A percentile compares a stretch with the other conserved stretches of the same genome.
Evolutionary conservation across 2,113 vertebrate species (phyloP).

Genomic region (Lycaon pictus): DNA sequence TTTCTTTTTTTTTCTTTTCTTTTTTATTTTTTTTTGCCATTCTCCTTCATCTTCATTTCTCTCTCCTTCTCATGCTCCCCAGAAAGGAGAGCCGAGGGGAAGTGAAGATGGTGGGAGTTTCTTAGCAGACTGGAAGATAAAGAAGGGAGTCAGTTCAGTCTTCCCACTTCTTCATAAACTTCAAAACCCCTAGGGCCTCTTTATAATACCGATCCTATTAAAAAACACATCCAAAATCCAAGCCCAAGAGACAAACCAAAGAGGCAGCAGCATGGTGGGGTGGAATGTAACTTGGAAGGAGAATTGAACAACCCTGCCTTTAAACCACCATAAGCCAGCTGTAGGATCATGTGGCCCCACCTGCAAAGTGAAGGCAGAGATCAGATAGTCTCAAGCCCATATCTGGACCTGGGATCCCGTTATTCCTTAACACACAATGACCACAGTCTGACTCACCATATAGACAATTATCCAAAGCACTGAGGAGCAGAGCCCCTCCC

Average conservation of each 20-base stretch:
- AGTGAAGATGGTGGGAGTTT: neutral
- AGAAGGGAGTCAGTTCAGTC: neutral
- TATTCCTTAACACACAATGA: neutral
- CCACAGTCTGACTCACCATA: neutral
- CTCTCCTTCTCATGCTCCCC: neutral
- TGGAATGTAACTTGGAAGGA: neutral
- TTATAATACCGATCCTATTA: neutral
- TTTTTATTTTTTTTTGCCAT: neutral
- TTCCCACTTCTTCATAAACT: neutral
- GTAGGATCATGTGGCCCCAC: neutral
- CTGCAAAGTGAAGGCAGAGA: slow-evolving; percentile 11
- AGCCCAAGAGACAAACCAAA: neutral
- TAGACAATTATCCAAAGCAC: neutral
- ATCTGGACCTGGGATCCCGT: neutral
- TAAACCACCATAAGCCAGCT: neutral
- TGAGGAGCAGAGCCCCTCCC: neutral
- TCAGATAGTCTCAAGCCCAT: neutral
- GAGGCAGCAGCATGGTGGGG: neutral
- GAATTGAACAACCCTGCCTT: neutral
- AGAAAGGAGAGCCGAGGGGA: neutral
- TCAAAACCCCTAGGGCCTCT: neutral
- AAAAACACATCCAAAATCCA: neutral
- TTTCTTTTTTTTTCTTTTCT: neutral
- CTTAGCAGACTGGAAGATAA: neutral
- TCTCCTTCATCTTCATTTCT: neutral